Evolutionary conservation across 1,140 invertebrate species (phyloP).

Genomic region (Drosophila takahashii): DNA sequence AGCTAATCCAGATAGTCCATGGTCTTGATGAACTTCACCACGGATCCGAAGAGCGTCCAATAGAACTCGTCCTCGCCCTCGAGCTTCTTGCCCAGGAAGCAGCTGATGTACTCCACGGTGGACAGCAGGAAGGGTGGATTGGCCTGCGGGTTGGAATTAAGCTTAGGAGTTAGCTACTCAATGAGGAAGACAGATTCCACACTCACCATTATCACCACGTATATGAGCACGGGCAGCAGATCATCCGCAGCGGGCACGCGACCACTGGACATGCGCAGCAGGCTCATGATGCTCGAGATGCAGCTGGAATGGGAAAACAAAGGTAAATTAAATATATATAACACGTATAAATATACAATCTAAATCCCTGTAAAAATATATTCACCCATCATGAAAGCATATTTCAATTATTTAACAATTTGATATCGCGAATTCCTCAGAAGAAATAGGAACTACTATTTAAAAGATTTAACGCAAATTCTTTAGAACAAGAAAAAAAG

Average conservation of each 20-base stretch:
- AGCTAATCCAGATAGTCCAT: slow-evolving; percentile 87
- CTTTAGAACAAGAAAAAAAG: no score
- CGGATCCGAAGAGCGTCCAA: slow-evolving; percentile 99
- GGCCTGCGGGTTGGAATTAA: slow-evolving; percentile 86
- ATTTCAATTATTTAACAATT: no score
- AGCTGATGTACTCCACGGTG: slow-evolving; percentile 98
- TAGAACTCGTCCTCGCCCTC: slow-evolving; percentile 98
- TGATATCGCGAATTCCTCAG: no score
- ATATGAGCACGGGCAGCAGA: slow-evolving; percentile 98
- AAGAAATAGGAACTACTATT: no score
- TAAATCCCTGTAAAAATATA: no score
- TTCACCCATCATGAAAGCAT: no score
- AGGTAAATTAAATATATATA: background rate
- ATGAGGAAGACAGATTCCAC: background rate
- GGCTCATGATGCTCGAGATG: slow-evolving; percentile 96
- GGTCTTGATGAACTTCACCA: slow-evolving; percentile 99
- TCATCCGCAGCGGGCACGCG: slow-evolving; percentile 97
- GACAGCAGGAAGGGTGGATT: slow-evolving; percentile 98
- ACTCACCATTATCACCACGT: slow-evolving; percentile 96
- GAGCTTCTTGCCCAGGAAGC: slow-evolving; percentile 93
- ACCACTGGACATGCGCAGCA: slow-evolving; percentile 92
- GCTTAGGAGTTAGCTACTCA: background rate
- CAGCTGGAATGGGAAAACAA: slow-evolving; percentile 88
- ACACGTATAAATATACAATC: no score
- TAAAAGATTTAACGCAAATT: no score